These are phyloP conservation scores for Lasioglossum leucozonium DNA, from an alignment of 2,888 invertebrate genomes.

Conservation along the genomic window DNA sequence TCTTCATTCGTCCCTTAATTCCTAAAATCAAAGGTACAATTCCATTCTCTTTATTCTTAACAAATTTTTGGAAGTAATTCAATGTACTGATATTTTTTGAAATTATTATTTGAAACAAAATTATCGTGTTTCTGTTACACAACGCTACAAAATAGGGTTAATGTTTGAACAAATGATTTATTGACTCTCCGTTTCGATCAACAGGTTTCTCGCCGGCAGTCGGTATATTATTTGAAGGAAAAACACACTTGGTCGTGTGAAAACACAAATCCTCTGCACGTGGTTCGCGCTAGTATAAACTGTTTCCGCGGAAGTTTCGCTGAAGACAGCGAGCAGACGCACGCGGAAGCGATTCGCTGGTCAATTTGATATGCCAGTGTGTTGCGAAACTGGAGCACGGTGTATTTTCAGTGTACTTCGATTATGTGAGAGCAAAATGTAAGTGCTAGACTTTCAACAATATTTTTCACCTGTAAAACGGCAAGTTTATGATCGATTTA, in stretches of 20 bases:
- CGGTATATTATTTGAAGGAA: not conserved
- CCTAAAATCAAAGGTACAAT: too few relatives aligned
- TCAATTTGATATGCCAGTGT: conserved; percentile 1
- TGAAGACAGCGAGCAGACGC: not conserved
- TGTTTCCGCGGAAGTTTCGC: not conserved
- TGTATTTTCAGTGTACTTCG: not conserved
- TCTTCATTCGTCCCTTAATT: too few relatives aligned
- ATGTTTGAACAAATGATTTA: not conserved
- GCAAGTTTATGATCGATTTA: too few relatives aligned
- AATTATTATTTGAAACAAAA: too few relatives aligned
- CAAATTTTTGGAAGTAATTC: too few relatives aligned
- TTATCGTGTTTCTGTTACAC: too few relatives aligned
- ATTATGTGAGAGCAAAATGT: not conserved
- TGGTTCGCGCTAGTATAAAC: not conserved
- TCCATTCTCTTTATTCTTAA: too few relatives aligned
- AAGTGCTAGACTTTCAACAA: not conserved
- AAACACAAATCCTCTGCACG: not conserved
- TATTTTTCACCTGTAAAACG: too few relatives aligned
- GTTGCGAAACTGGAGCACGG: conserved; percentile 22
- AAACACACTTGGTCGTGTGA: not conserved
- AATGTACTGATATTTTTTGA: too few relatives aligned
- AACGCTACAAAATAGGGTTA: not conserved
- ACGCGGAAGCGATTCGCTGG: not conserved
- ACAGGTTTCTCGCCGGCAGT: not conserved
- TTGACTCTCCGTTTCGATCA: not conserved